Base-by-base conservation (phyloP, 2,113 vertebrate species). In the Cryptoleucopteryx plumbea region DNA sequence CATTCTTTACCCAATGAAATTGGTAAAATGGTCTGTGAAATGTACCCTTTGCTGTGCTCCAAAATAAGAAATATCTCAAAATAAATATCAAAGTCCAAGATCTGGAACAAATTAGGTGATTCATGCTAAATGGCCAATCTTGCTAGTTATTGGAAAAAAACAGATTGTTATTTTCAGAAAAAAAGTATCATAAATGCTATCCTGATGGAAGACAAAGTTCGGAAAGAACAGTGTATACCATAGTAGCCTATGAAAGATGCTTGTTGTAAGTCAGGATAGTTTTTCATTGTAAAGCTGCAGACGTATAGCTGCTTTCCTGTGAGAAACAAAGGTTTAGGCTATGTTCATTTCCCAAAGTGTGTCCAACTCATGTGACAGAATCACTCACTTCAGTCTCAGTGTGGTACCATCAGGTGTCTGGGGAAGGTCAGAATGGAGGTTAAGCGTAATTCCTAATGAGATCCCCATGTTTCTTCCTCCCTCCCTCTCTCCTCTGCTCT, bases 81-180 rank as follows among this genome's bases (percentile, higher is more conserved):
- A 94, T 95, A 96, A 93, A 82, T 74, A 73, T 53, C n/a, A 45
- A 87, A 94, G 88, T 47, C 84, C 80, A 89, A 73, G 62, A 70
- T 93, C 89, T 96, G 92, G 94, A 96, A 92, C 70, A 56, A 96
- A 95, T 96, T 95, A 93, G 62, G 72, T 95, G 96, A 96, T 96
- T 92, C 91, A 95, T 68, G 74, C 85, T 61, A 61, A 92, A 93
- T 83, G 73, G 70, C 56, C 5, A 68, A 84, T 40, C 56, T 90
- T 13, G 8, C 16, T 72, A 72, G 52, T 78, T 90, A 91, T 38
- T 0, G 7, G 40, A 52, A 96, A 92, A 88, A 94, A 88, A 0
- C 8, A 55, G 55, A 52, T 70, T 36, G 15, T 62, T 96, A 36
- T 95, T 95, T 96, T 85, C 47, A 34, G 34, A 80, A 88, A 26